A percentile compares a stretch with the other conserved stretches of the same genome.
Evolutionary conservation across 2,888 invertebrate species (phyloP).

Genomic region (Epirrita christyi): DNA sequence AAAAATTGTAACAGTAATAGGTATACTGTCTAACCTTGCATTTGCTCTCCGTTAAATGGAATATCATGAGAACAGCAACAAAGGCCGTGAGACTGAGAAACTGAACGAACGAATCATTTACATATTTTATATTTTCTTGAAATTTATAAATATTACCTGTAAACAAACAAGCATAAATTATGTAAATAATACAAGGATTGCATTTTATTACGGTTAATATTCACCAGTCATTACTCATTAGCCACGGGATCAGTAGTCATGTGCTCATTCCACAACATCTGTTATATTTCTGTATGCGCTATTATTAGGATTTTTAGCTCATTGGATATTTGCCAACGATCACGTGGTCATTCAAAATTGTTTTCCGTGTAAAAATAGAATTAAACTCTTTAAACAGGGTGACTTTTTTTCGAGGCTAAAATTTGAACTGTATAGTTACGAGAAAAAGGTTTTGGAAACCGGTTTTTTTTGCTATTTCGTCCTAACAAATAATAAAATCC

Average conservation of each 20-base stretch:
- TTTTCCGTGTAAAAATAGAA: slow-evolving; percentile 39
- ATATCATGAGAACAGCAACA: too few species aligned
- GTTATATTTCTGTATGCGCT: slow-evolving; percentile 75
- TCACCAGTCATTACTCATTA: slow-evolving; percentile 39
- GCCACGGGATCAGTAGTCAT: slow-evolving; percentile 67
- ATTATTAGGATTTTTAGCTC: slow-evolving; percentile 80
- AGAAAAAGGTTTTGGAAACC: too few species aligned
- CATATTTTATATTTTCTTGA: background rate
- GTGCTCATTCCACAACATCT: slow-evolving; percentile 72
- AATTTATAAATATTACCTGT: background rate
- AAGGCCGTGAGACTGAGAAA: too few species aligned
- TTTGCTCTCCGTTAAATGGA: too few species aligned
- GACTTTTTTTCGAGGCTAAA: too few species aligned
- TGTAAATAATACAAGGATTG: slow-evolving; percentile 10
- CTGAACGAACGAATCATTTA: background rate
- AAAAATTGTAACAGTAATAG: too few species aligned
- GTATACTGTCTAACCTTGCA: too few species aligned
- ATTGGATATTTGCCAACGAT: slow-evolving; percentile 75
- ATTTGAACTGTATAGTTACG: too few species aligned
- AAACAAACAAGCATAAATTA: slow-evolving; percentile 15
- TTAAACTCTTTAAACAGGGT: background rate
- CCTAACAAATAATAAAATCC: too few species aligned
- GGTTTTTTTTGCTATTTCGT: too few species aligned
- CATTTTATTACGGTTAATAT: slow-evolving; percentile 20
- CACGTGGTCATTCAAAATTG: slow-evolving; percentile 63